phyloP scores from a whole-genome alignment of 2,113 vertebrate genomes.

The Toxostoma redivivum region DNA sequence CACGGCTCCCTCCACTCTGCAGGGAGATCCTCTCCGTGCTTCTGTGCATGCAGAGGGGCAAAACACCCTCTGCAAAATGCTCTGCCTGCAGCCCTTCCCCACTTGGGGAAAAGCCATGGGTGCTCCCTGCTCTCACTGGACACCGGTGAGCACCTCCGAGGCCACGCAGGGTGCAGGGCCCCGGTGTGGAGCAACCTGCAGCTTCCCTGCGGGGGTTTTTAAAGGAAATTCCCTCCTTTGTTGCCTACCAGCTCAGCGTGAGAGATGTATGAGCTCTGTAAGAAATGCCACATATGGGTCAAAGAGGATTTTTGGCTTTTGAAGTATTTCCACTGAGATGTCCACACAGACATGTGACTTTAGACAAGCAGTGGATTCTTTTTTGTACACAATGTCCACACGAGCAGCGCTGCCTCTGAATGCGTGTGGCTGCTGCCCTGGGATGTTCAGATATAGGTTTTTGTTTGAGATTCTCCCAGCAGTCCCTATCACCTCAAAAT shows the following conservation, averaged over 20 bases:
- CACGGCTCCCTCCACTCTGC: fast-evolving
- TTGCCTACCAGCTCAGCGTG: fast-evolving
- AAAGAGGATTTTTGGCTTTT: not conserved
- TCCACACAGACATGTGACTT: fast-evolving
- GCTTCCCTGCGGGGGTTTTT: not conserved
- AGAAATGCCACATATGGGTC: fast-evolving
- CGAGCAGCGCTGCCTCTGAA: fast-evolving
- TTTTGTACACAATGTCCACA: fast-evolving
- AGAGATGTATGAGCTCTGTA: not conserved
- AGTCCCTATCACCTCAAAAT: not conserved
- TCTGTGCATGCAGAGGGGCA: fast-evolving
- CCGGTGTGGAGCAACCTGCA: fast-evolving
- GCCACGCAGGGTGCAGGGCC: fast-evolving
- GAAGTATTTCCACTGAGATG: fast-evolving
- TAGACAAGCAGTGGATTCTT: fast-evolving
- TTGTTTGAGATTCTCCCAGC: not conserved
- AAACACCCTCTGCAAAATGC: fast-evolving
- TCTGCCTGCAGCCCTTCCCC: not conserved
- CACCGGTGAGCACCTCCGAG: fast-evolving
- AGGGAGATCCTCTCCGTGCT: fast-evolving
- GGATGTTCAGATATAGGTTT: fast-evolving
- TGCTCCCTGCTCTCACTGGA: not conserved
- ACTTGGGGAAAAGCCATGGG: fast-evolving
- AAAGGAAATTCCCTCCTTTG: not conserved
- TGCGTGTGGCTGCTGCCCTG: fast-evolving